Evolutionary conservation across 53 echinoderm and acorn worm species (phyloP), one percentile per base, ranked within the genome.

Genomic region (Actinopyga echinites): DNA sequence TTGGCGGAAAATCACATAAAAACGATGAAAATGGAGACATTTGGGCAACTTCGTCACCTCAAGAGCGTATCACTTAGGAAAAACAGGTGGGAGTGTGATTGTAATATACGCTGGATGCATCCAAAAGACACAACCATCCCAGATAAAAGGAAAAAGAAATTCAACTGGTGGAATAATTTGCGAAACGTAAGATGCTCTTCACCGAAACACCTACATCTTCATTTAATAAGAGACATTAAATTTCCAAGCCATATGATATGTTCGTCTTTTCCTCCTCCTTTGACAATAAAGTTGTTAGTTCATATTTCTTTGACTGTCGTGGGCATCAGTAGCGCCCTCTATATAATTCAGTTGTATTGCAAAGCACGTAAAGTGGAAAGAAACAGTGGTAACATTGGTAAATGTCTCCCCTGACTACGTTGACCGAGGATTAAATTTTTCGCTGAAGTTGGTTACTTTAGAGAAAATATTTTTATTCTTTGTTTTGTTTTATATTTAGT

Each of bases 31-130:
- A 65, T 74, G 42, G 75, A 85, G 24, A 38, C 85, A 8, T 45
- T 88, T 12, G 15, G 58, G 0, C 31, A 13, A 74, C 54, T 69
- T 84, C 22, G 79, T 79, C 1, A 64, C 30, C 21, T 58, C 63
- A 1, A 61, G 30, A 8, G 23, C 34, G 17, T 81, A 88, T 19
- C 82, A 79, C 38, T 69, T 85, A 0, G 10, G 8, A 52, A 37
- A 17, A 95, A 95, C 52, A 90, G 86, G 5, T 95, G 90, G 93
- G 68, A 88, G 64, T 95, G 95, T 69, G 95, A 95, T 58, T 95
- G 95, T 44, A 64, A 62, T 8, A 59, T 95, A 29, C 80, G 89
- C 19, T 93, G 93, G 91, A 88, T 95, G 57, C 82, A 89, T 30
- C 49, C 0, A 2, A 3, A 49, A 2, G 49, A 49, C 3, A 0